Evolutionary conservation across 53 echinoderm and acorn worm species (phyloP), one percentile per base, ranked within the genome.

Genomic region (Temnopleurus reevesii): DNA sequence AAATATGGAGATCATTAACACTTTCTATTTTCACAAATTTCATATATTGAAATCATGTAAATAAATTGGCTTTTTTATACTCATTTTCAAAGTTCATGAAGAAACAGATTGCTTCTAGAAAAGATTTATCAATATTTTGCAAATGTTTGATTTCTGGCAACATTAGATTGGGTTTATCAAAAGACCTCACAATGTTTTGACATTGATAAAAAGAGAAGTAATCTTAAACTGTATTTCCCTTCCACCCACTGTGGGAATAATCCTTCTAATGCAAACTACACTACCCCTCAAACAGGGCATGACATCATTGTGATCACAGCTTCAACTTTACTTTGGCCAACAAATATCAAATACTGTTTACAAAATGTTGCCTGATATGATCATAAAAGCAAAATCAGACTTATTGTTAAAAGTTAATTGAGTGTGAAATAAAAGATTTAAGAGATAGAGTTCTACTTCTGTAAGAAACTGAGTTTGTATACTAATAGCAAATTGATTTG

Each of bases 381-480:
- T 41, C 71, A 71, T 21, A 71, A 71, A 38, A 71, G n/a, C 36
- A 41, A 71, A 71, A 71, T 71, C 36, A 71, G 41, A 38, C 71
- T 71, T 38, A 71, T 41, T 38, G 71, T 71, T 41, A 71, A 71
- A 71, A 71, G 41, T n/a, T n/a, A 71, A 71, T 71, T 71, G 71
- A 41, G 71, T 21, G 21, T 71, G 71, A 71, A 71, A 71, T 71
- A 71, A 41, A 71, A 71, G 71, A 71, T 71, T 71, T 38, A 71
- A 71, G 41, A 71, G 71, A 71, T 71, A 38, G 7, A 71, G 41
- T 41, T 41, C n/a, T 4, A 41, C 21, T 5, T 41, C 38, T 38
- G 71, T 38, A 43, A 0, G 0, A 41, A 71, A 71, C 19, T 23
- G 41, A 38, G 33, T 64, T 64, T 30, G 30, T n/a, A 27, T 58